Percentiles rank a stretch among this genome's conserved stretches.
These are phyloP conservation scores for Ibidorhyncha struthersii DNA, from an alignment of 2,113 vertebrate genomes.

Conservation along the genomic window DNA sequence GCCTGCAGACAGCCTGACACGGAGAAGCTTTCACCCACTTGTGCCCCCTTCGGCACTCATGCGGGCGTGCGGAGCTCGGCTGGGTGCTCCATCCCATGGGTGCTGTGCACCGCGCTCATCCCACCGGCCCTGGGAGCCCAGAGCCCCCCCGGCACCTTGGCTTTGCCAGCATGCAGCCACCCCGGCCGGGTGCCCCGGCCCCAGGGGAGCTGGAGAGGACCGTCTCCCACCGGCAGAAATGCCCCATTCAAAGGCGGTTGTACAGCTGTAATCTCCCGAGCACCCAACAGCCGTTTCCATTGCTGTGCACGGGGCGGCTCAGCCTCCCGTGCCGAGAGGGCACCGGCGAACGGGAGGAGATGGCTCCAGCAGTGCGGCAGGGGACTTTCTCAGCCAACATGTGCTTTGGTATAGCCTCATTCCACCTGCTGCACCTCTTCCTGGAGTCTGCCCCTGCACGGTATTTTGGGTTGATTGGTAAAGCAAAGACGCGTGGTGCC, in stretches of 20 bases:
- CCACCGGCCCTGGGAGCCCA: too few relatives aligned
- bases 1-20: too few relatives aligned
- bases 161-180: too few relatives aligned
- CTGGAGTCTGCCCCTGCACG: neutral
- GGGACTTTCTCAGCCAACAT: neutral
- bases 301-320: rapidly evolving
- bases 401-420: too few relatives aligned
- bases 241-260: neutral
- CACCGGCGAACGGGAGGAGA: neutral
- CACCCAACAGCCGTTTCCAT: neutral
- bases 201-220: too few relatives aligned
- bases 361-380: neutral
- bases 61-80: too few relatives aligned
- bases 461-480: neutral
- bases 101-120: too few relatives aligned
- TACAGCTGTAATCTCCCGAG: too few relatives aligned
- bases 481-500: neutral
- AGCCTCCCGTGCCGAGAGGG: neutral
- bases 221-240: neutral
- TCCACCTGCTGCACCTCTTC: neutral
- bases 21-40: too few relatives aligned
- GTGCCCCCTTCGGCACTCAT: too few relatives aligned
- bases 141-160: too few relatives aligned
- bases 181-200: rapidly evolving
- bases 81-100: too few relatives aligned